These are phyloP conservation scores for Odocoileus hemionus DNA, from an alignment of 2,113 vertebrate genomes.

Conservation along the genomic window DNA sequence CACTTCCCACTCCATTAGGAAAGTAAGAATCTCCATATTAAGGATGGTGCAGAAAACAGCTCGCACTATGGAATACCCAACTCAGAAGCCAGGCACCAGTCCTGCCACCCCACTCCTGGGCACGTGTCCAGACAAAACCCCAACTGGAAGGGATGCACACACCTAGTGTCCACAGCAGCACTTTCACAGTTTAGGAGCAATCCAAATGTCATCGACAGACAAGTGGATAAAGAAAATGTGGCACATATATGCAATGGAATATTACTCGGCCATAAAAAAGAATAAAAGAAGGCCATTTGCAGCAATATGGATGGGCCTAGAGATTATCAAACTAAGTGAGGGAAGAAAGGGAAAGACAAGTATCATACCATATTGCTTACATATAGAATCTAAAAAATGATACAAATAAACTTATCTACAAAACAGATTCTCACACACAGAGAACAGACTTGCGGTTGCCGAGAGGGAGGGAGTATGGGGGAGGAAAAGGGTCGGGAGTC, in stretches of 20 bases:
- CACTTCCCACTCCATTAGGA: rapidly evolving
- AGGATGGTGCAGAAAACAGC: not conserved
- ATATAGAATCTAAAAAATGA: not conserved
- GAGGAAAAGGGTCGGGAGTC: not conserved
- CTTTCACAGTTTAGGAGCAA: no score
- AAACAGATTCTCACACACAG: not conserved
- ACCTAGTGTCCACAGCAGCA: no score
- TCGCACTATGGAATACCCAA: rapidly evolving
- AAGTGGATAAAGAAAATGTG: no score
- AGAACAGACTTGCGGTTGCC: not conserved
- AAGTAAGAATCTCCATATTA: not conserved
- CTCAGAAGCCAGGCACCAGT: rapidly evolving
- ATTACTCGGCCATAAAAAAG: not conserved
- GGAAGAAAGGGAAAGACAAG: not conserved
- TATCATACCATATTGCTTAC: not conserved
- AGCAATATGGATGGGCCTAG: not conserved
- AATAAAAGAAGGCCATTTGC: not conserved
- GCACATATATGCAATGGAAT: not conserved
- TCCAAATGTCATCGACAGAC: not conserved
- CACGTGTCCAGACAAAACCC: rapidly evolving
- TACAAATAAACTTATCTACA: not conserved
- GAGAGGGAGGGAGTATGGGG: no score
- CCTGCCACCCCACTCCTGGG: no score
- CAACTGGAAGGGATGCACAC: rapidly evolving
- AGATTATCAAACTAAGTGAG: not conserved